These are phyloP conservation scores for Nineta flava DNA, from an alignment of 2,888 invertebrate species.

Conservation along the genomic window DNA sequence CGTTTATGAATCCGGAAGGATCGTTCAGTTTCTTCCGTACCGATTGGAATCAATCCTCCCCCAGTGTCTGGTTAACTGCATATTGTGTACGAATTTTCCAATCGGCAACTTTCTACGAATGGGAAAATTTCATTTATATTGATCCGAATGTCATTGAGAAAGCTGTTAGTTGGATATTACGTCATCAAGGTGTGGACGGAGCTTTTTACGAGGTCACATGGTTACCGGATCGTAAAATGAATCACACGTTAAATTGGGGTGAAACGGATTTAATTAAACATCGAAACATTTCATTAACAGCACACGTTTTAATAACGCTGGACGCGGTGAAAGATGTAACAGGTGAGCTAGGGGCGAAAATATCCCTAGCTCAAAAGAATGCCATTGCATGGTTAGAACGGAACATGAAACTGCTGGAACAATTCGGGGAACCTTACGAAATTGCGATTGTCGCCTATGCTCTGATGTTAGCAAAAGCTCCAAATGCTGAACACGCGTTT, in stretches of 20 bases:
- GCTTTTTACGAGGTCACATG: slow-evolving; percentile 81
- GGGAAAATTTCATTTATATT: slow-evolving; percentile 92
- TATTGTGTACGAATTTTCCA: slow-evolving; percentile 79
- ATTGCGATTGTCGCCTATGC: slow-evolving; percentile 83
- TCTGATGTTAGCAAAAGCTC: slow-evolving; percentile 64
- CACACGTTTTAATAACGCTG: slow-evolving; percentile 81
- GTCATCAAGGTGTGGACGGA: slow-evolving; percentile 71
- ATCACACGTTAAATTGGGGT: slow-evolving; percentile 45
- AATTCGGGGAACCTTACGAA: slow-evolving; percentile 63
- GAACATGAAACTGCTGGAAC: slow-evolving; percentile 58
- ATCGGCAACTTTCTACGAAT: slow-evolving; percentile 89
- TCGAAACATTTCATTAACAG: slow-evolving; percentile 78
- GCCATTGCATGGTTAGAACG: slow-evolving; percentile 69
- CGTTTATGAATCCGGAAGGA: slow-evolving; percentile 81
- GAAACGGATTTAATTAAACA: slow-evolving; percentile 36
- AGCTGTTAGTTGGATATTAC: slow-evolving; percentile 72
- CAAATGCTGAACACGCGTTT: slow-evolving; percentile 72
- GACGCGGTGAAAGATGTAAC: slow-evolving; percentile 66
- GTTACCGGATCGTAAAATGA: slow-evolving; percentile 79
- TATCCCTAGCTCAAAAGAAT: slow-evolving; percentile 56
- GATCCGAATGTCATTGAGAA: slow-evolving; percentile 75
- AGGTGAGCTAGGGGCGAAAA: slow-evolving; percentile 54
- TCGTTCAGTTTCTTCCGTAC: slow-evolving; percentile 83
- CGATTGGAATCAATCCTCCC: slow-evolving; percentile 81
- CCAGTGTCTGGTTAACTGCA: slow-evolving; percentile 86